Base-by-base conservation (phyloP, 2,888 invertebrate genomes). In the Rhorus exstirpatorius region DNA sequence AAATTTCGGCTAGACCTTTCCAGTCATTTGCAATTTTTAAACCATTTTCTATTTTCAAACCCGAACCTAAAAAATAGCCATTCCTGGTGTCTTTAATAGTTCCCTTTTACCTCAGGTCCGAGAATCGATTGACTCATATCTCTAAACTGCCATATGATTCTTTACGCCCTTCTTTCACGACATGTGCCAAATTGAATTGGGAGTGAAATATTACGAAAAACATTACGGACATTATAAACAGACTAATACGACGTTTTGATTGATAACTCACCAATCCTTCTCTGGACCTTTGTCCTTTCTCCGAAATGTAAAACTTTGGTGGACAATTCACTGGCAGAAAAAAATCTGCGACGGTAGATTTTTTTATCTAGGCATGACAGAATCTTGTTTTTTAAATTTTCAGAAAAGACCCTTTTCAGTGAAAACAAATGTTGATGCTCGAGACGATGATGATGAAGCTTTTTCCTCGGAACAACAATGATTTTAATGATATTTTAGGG, bases 171-270 rank as follows among this genome's bases (percentile, higher is more conserved):
- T 31, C n/a, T 17, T 31, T 53, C 19, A 17, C 51, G 65, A 49
- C 75, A 75, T 24, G 75, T 75, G 75, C 31, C 65, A 46, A 35
- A 65, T 44, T 77, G 44, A n/a, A 61, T 61, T 44, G 51, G 19
- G 53, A 38, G 14, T 31, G 44, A 26, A 68, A n/a, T 1, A 49
- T 17, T 19, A 53, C 76, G 72, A 77, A 77, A 65, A 53, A 17
- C 72, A 41, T 53, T 85, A 88, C 87, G 79, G 81, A 71, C 83
- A n/a, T n/a, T n/a, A n/a, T 86, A 87, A 86, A 85, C 83, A 86
- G 87, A 89, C 89, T 90, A 88, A 90, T 90, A 87, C 81, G 79
- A 75, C 83, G 76, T 79, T 78, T 80, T 90, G 89, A 90, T 90
- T 90, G 89, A 90, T 90, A 89, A 89, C 84, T 82, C n/a, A 55